phyloP scores from a whole-genome alignment of 2,113 vertebrate genomes.

The Tamias sibiricus region DNA sequence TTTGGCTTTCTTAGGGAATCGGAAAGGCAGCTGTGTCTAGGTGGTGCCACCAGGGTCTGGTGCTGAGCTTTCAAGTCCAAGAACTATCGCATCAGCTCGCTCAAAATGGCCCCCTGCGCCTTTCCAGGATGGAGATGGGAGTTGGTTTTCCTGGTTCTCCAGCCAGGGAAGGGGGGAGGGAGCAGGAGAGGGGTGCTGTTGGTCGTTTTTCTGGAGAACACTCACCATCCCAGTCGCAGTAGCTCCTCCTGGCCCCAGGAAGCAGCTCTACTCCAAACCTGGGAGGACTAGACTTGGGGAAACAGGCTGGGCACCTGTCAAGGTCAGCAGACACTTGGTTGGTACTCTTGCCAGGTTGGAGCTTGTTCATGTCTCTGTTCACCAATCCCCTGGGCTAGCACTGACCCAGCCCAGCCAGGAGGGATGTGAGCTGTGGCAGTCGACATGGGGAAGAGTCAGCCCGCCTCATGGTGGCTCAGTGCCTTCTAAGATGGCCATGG shows the following conservation, averaged over 20 bases:
- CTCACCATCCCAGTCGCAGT: background rate
- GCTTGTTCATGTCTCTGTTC: background rate
- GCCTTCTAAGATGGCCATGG: background rate
- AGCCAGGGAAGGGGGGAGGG: background rate
- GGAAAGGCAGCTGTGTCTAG: background rate
- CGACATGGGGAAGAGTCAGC: background rate
- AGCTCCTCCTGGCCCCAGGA: background rate
- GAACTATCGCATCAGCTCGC: background rate
- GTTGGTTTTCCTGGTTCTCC: background rate
- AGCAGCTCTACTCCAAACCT: background rate
- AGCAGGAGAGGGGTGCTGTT: background rate
- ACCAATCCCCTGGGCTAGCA: background rate
- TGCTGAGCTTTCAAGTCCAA: background rate
- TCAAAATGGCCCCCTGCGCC: background rate
- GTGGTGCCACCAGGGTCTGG: background rate
- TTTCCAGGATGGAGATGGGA: background rate
- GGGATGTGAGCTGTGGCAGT: background rate
- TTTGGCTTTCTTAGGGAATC: background rate
- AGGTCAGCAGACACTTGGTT: background rate
- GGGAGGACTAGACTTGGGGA: background rate
- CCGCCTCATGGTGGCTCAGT: background rate
- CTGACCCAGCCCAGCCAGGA: background rate
- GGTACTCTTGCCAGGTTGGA: background rate
- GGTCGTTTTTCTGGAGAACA: background rate
- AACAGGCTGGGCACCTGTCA: background rate